Conservation (phyloP, 1,140 invertebrate species). For the Drosophila santomea region DNA sequence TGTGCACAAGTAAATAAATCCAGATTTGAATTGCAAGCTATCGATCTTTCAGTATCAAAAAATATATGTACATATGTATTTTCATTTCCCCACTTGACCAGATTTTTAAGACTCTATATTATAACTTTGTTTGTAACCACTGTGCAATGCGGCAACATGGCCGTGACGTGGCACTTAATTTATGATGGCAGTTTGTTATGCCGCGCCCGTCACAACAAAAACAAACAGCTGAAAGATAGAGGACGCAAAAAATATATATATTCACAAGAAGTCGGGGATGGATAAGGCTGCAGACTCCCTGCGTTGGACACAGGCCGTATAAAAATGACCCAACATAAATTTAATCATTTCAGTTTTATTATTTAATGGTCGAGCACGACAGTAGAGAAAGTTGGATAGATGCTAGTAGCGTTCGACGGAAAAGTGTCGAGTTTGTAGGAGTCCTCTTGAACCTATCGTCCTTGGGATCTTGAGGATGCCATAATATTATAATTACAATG, state of each 20-base stretch:
- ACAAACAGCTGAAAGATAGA: constrained; percentile 74
- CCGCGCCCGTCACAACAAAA: constrained; percentile 80
- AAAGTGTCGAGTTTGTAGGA: constrained; percentile 9
- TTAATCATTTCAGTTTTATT: constrained; percentile 84
- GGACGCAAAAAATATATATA: constrained; percentile 37
- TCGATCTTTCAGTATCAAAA: no score
- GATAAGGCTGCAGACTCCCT: constrained; percentile 8
- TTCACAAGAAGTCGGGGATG: constrained; percentile 16
- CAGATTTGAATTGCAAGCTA: no score
- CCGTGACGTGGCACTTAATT: constrained; percentile 80
- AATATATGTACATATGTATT: no score
- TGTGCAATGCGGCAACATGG: constrained; percentile 54
- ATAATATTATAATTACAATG: constrained; percentile 61
- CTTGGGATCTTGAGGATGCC: constrained; percentile 11
- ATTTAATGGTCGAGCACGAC: constrained; percentile 67
- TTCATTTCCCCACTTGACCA: no score
- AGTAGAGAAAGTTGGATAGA: constrained; percentile 6
- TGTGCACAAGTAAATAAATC: no score
- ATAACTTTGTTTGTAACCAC: constrained; percentile 25
- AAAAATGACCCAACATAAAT: constrained; percentile 84
- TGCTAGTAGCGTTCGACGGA: constrained; percentile 3
- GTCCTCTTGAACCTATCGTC: constrained; percentile 2
- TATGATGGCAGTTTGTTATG: constrained; percentile 84
- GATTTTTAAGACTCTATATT: not conserved
- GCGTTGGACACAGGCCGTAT: constrained; percentile 38